Evolutionary conservation across 2,113 vertebrate genomes (phyloP).

Genomic region (Ochotona princeps): DNA sequence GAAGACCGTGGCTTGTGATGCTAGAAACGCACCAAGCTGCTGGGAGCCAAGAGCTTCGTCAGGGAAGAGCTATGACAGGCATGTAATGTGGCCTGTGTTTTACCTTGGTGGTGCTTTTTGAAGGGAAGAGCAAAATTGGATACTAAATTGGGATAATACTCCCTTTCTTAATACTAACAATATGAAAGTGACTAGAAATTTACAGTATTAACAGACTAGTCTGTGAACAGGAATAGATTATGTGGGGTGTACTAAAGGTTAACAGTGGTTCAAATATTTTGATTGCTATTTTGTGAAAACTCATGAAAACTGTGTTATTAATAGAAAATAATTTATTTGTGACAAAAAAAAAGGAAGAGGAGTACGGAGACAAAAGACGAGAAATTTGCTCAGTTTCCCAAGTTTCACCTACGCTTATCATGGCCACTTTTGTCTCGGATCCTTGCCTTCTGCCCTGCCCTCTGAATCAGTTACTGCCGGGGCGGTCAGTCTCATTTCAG

Average conservation of each 20-base stretch:
- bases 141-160: constrained; percentile 28
- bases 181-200: constrained; percentile 17
- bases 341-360: neutral
- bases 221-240: neutral
- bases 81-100: constrained; percentile 21
- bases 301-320: neutral
- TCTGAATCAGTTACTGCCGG: neutral
- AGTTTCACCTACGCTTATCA: neutral
- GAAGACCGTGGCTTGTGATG: neutral
- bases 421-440: neutral
- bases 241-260: constrained; percentile 46
- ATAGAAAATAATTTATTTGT: constrained; percentile 35
- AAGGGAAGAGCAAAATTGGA: constrained; percentile 17
- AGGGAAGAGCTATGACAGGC: constrained; percentile 33
- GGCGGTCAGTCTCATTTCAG: neutral
- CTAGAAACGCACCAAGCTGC: constrained; percentile 5
- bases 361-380: neutral
- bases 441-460: neutral
- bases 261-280: constrained; percentile 49
- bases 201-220: constrained; percentile 55
- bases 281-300: neutral
- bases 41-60: neutral
- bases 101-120: neutral
- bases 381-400: neutral
- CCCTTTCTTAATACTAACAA: constrained; percentile 42